Percentiles rank a stretch among this genome's conserved stretches.
Conservation (phyloP, 2,888 invertebrate species). For the Allacma fusca region DNA sequence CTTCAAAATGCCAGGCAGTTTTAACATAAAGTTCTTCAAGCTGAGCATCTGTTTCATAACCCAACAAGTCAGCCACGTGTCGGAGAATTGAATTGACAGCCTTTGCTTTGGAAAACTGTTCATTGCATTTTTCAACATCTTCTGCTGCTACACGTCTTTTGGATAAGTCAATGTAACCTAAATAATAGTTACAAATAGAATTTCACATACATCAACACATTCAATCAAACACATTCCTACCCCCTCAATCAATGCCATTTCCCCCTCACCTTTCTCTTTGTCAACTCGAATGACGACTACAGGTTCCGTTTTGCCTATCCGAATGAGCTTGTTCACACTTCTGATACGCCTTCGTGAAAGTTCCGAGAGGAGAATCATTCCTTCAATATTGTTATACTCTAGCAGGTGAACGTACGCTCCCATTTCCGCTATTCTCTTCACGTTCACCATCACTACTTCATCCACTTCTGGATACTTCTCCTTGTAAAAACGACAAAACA, state of each 20-base stretch:
- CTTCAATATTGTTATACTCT: conserved; percentile 99
- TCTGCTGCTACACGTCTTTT: conserved; percentile 98
- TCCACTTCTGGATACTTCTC: conserved; percentile 98
- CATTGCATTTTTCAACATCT: conserved; percentile 98
- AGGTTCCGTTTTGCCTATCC: conserved; percentile 98
- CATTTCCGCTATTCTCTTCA: conserved; percentile 98
- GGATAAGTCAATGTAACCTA: conserved; percentile 98
- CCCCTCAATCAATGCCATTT: too few species aligned
- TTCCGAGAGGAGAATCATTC: conserved; percentile 98
- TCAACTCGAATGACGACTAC: conserved; percentile 99
- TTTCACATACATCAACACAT: not conserved
- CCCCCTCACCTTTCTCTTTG: conserved; percentile 88
- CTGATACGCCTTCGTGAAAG: conserved; percentile 97
- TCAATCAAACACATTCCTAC: too few species aligned
- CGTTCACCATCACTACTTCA: conserved; percentile 99
- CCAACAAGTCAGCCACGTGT: conserved; percentile 94
- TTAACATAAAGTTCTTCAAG: conserved; percentile 93
- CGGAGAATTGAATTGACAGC: conserved; percentile 97
- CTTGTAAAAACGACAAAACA: conserved; percentile 95
- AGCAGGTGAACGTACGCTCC: conserved; percentile 97
- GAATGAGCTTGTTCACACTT: conserved; percentile 98
- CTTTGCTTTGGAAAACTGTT: conserved; percentile 97
- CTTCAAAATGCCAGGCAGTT: conserved; percentile 98
- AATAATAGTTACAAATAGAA: not conserved
- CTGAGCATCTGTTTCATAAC: conserved; percentile 89